Base-by-base conservation (phyloP, 2,113 vertebrate species). In the Acanthochromis polyacanthus region DNA sequence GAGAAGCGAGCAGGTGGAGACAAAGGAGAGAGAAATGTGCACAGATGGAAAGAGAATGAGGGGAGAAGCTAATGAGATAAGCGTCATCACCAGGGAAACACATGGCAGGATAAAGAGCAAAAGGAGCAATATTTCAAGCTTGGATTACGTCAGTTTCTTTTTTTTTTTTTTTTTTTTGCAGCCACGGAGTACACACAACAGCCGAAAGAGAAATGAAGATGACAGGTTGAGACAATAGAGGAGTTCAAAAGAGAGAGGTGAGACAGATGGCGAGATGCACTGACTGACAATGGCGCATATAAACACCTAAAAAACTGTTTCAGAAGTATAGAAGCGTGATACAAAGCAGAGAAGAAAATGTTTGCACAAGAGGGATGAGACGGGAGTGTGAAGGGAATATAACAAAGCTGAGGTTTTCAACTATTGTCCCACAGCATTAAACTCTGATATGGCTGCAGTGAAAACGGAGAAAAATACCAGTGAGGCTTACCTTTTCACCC, bases 31-130 rank as follows among this genome's bases (percentile, higher is more conserved):
- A 58, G 19, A 52, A 71, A 75, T 45, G 10, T 75, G 36, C 2
- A 4, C 62, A 75, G 75, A 80, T 72, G 63, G 76, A 71, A 63
- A 25, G 25, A 78, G 50, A 70, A 67, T 63, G n/a, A 64, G 51
- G 28, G 61, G 55, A 7, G 71, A 62, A 56, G 58, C 43, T 81
- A 78, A 85, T 72, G 55, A 87, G 76, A 78, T 60, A 46, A 69
- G 23, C 38, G 69, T 73, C 57, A 53, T 80, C 60, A 36, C 38
- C 12, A 4, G 25, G 52, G 65, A 75, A 57, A 64, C 45, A 30
- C 4, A 14, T 10, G 45, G 40, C 30, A 64, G 46, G 50, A 83
- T 78, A 40, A 74, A 82, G 40, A 68, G 62, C 52, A 40, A 61
- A 23, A 17, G 75, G 28, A 52, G 75, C 50, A 66, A 53, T 46